Evolutionary conservation across 2,113 vertebrate species (phyloP), one percentile per base, ranked within the genome.

Genomic region (Tretioscincus oriximinensis): DNA sequence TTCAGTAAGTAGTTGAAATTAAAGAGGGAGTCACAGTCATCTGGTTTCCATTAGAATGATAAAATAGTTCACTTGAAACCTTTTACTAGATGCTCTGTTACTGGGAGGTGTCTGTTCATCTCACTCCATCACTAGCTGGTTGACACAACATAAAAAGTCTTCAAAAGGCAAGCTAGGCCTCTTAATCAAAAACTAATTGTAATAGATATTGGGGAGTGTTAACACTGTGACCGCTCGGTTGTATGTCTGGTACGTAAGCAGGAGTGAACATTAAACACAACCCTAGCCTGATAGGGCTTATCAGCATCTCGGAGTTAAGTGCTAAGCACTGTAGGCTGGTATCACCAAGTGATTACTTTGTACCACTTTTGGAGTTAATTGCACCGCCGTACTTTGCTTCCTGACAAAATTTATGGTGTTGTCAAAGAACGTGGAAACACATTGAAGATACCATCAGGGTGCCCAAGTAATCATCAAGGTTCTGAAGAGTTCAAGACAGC

Each of bases 111-210:
- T 97, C 96, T 93, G 93, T 85, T 90, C 93, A 88, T 95, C 94
- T 96, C 97, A 96, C 96, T 99, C 97, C 96, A 99, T 99, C 98
- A 99, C 97, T 88, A 94, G 96, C 95, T 96, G 95, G 97, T 97
- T 98, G 98, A 98, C 97, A 97, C 95, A 96, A 97, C 97, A 98
- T 98, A 97, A 98, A 98, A 99, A 82, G 97, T 95, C 96, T 97
- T 97, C 96, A 95, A 97, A 98, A 95, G 96, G 95, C 95, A 92
- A 86, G 91, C 95, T 91, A 95, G 95, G 94, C 96, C 96, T 97
- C 96, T 98, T 99, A 98, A 99, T 99, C 98, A 99, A 98, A 97
- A 98, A 97, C 97, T 99, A 99, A 99, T 99, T 99, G 97, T 97
- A 96, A 97, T 96, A 98, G 98, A 98, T 99, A 98, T 95, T 95